Percentiles rank a stretch among this genome's conserved stretches.
Conservation (phyloP, 2,888 invertebrate species). For the Sialis fuliginosa region DNA sequence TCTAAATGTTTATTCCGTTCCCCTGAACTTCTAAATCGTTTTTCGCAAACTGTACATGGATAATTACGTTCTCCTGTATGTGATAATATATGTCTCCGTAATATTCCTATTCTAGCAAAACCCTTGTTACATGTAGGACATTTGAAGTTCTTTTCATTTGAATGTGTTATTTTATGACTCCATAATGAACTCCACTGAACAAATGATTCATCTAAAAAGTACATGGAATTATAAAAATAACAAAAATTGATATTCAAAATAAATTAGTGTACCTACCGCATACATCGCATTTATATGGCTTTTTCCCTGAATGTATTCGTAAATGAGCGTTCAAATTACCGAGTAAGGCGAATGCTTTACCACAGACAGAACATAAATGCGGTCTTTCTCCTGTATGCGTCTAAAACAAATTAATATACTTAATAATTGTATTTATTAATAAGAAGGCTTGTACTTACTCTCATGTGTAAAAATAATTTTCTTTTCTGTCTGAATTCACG, state of each 20-base stretch:
- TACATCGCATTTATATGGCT: slow-evolving; percentile 13
- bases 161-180: slow-evolving; percentile 14
- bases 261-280: slow-evolving; percentile 9
- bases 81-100: slow-evolving; percentile 12
- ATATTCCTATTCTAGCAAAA: slow-evolving; percentile 12
- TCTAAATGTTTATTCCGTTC: slow-evolving; percentile 15
- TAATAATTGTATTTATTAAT: background rate
- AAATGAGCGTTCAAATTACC: slow-evolving; percentile 11
- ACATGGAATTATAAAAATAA: background rate
- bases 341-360: slow-evolving; percentile 5
- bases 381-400: slow-evolving; percentile 2
- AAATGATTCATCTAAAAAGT: slow-evolving; percentile 7
- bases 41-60: slow-evolving; percentile 13
- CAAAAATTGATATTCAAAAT: background rate
- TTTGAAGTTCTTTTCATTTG: slow-evolving; percentile 10
- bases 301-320: slow-evolving; percentile 13
- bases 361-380: slow-evolving; percentile 6
- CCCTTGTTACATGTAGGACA: slow-evolving; percentile 14
- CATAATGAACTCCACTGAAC: slow-evolving; percentile 13
- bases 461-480: slow-evolving; percentile 13
- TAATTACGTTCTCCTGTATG: slow-evolving; percentile 11
- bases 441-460: slow-evolving; percentile 2
- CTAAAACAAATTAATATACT: background rate
- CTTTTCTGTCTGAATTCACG: slow-evolving; percentile 13
- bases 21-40: slow-evolving; percentile 13